Evolutionary conservation across 2,797 vertebrate genomes (phyloP).

Genomic region (Taenioides sp.): DNA sequence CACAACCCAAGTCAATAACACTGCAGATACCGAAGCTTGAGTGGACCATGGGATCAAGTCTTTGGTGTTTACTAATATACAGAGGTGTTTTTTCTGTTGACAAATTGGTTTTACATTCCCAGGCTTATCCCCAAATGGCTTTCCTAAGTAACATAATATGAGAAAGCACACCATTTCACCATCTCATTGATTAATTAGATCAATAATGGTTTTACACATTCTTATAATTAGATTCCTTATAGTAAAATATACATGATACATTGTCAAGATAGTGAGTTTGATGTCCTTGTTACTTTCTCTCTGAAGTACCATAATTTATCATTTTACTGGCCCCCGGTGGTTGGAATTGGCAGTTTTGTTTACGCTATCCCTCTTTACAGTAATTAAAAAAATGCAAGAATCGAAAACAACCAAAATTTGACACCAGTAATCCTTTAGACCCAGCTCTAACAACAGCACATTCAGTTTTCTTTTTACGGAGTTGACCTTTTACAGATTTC

Average conservation of each 20-base stretch:
- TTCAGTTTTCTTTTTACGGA: not conserved
- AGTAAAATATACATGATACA: not conserved
- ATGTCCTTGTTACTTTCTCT: not conserved
- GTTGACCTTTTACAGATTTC: not conserved
- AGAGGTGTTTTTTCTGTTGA: not conserved
- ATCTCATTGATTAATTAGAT: not conserved
- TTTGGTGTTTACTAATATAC: constrained; percentile 1
- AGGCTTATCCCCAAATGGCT: constrained; percentile 1
- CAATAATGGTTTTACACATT: not conserved
- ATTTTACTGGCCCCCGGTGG: not conserved
- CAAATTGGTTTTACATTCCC: not conserved
- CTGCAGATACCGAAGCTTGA: not conserved
- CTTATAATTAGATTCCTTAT: not conserved
- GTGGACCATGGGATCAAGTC: not conserved
- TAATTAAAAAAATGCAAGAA: too few species aligned
- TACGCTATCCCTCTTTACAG: not conserved
- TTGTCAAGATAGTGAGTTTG: not conserved
- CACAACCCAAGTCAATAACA: constrained; percentile 1
- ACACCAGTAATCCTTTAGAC: not conserved
- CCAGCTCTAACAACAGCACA: not conserved
- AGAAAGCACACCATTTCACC: not conserved
- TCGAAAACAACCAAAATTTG: not conserved
- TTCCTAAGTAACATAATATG: not conserved
- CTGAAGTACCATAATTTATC: not conserved
- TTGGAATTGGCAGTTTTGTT: not conserved